Base-by-base conservation (phyloP, 2,113 vertebrate genomes). In the Gnathonemus longibarbis region DNA sequence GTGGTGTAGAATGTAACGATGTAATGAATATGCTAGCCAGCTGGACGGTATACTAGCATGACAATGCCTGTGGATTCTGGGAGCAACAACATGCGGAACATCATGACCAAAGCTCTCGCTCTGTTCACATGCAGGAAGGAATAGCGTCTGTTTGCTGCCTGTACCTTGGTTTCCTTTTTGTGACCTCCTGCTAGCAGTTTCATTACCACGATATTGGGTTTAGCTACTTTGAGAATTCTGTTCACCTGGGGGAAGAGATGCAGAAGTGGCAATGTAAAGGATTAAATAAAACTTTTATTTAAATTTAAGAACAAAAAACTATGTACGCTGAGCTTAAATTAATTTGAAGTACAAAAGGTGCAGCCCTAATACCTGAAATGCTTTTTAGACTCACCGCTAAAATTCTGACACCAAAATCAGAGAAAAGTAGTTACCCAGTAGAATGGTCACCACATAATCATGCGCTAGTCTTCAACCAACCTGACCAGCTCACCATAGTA, bases 201-300 rank as follows among this genome's bases (percentile, higher is more conserved):
- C 97, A 97, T 99, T 88, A 99, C 98, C 77, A 99, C 98, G 90
- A 99, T 98, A 93, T 99, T 99, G 77, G 98, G 98, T 92, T 99
- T 99, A 93, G 98, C 98, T 93, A 99, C 98, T 93, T 98, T 99
- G 19, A 99, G 94, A 92, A 99, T 99, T 90, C 97, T 96, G 90
- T 91, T 99, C 87, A 99, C 97, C 98, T 99, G 94, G 31, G 35
- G 74, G 35, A 80, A 86, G 48, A 49, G n/a, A 86, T 2, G n/a
- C 92, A 92, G 53, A 92, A 84, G 27, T 17, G 50, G 5, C 2
- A 17, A 49, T 49, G 19, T 13, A n/a, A 5, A 42, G 45, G 11
- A 21, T 53, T 35, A n/a, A 53, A 45, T 50, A 87, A 27, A 31
- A 87, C 9, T 4, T 56, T 86, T 53, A 66, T 66, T 27, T 31